Evolutionary conservation across 2,113 vertebrate genomes (phyloP), one percentile per base, ranked within the genome.

Genomic region (Scomber japonicus): DNA sequence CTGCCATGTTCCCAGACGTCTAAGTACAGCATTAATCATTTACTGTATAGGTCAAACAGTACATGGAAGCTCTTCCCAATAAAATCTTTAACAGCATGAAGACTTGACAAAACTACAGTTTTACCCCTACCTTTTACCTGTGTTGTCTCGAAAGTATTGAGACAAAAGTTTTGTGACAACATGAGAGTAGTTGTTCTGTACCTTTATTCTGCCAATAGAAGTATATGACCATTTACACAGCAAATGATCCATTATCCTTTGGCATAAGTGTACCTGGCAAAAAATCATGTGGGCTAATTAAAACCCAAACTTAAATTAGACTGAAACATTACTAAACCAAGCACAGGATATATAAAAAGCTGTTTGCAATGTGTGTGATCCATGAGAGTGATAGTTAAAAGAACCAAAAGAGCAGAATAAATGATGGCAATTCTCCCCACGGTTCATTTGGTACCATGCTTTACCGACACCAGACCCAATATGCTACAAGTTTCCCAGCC

Each of bases 1-100:
- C 27, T 79, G 75, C 64, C 73, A 81, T 76, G 62, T 90, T 90
- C 79, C 81, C 72, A 85, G 81, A 78, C 78, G 53, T 85, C 69
- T 64, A 56, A 90, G 59, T 62, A 14, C 74, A 82, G 71, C 69
- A 89, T 89, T 75, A 85, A 86, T 87, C 79, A 85, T 81, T n/a
- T 78, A 61, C 56, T 83, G 53, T 82, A 71, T 74, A 84, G 56
- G 71, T 82, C 74, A 73, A 57, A 73, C 17, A 59, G 24, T 56
- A 62, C 19, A 75, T 27, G 11, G 46, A 24, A 15, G 24, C 3
- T 66, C 51, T 73, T 69, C 77, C 10, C 24, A 57, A 30, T 19
- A 64, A 27, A 56, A 70, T 59, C 17, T 68, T 49, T 78, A 45
- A 49, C 46, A 11, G 21, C 24, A 69, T 35, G 30, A 21, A 46